These are phyloP conservation scores for Olivierus martensii DNA, from an alignment of 1,140 invertebrate species.

Conservation along the genomic window DNA sequence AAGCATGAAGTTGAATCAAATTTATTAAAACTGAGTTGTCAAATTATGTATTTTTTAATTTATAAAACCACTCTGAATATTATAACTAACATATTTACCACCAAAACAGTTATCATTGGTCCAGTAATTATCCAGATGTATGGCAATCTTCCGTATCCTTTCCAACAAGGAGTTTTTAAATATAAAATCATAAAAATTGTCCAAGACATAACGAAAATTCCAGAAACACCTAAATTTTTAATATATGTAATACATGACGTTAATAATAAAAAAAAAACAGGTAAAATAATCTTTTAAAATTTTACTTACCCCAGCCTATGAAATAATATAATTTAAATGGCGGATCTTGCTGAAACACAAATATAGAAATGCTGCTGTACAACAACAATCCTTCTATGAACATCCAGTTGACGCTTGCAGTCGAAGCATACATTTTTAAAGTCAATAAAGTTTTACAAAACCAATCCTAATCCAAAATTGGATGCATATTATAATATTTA, in stretches of 20 bases:
- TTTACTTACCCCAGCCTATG: slow-evolving; percentile 39
- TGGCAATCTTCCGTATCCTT: slow-evolving; percentile 26
- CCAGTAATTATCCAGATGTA: slow-evolving; percentile 35
- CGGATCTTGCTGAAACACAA: slow-evolving; percentile 36
- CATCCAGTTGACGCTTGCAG: slow-evolving; percentile 44
- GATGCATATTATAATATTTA: no score
- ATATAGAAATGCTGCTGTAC: slow-evolving; percentile 34
- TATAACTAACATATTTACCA: no score
- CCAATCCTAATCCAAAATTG: slow-evolving; percentile 28
- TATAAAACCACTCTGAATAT: no score
- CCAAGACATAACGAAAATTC: slow-evolving; percentile 32
- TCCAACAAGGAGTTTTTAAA: slow-evolving; percentile 31
- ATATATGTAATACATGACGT: no score
- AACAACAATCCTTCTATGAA: slow-evolving; percentile 41
- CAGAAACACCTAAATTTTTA: slow-evolving; percentile 29
- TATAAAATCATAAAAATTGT: slow-evolving; percentile 27
- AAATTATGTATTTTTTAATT: no score
- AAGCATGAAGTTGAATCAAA: no score
- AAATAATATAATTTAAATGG: slow-evolving; percentile 36
- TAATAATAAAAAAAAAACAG: no score
- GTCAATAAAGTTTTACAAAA: slow-evolving; percentile 35
- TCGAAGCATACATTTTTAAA: slow-evolving; percentile 34
- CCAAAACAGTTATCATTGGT: slow-evolving; percentile 34
- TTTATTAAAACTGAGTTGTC: no score
- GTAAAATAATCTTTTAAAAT: no score